phyloP scores from a whole-genome alignment of 2,888 invertebrate genomes.

The Sclerodermus sp. region DNA sequence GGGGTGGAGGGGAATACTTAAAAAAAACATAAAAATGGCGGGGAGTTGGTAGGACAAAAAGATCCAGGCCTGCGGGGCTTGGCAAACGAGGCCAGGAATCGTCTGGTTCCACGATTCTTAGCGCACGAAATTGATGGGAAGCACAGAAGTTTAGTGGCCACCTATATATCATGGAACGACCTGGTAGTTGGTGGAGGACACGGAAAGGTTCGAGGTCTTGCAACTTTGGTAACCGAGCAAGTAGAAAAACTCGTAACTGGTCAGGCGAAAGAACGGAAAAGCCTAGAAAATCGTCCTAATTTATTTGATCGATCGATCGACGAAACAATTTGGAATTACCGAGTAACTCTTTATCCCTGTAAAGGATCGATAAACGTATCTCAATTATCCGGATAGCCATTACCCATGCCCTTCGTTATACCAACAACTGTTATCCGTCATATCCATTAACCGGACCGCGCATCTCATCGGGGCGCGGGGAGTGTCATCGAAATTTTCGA shows the following conservation, averaged over 20 bases:
- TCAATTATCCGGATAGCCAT: too few relatives aligned
- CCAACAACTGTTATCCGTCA: too few relatives aligned
- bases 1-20: not conserved
- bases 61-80: conserved; percentile 33
- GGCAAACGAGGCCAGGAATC: conserved; percentile 29
- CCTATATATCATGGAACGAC: conserved; percentile 37
- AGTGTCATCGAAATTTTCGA: too few relatives aligned
- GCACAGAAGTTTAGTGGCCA: conserved; percentile 45
- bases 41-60: conserved; percentile 27
- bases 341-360: too few relatives aligned
- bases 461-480: too few relatives aligned
- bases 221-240: conserved; percentile 34
- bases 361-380: too few relatives aligned
- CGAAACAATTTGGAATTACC: too few relatives aligned
- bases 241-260: not conserved
- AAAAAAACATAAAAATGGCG: conserved; percentile 8
- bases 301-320: too few relatives aligned
- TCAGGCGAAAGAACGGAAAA: too few relatives aligned
- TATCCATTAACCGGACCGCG: too few relatives aligned
- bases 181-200: conserved; percentile 1
- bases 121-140: conserved; percentile 42
- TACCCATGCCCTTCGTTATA: too few relatives aligned
- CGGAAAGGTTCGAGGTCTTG: conserved; percentile 27
- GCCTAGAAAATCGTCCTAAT: too few relatives aligned
- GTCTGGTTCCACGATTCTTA: conserved; percentile 38